Evolutionary conservation across 2,113 vertebrate genomes (phyloP).

Genomic region (Podocnemis expansa): DNA sequence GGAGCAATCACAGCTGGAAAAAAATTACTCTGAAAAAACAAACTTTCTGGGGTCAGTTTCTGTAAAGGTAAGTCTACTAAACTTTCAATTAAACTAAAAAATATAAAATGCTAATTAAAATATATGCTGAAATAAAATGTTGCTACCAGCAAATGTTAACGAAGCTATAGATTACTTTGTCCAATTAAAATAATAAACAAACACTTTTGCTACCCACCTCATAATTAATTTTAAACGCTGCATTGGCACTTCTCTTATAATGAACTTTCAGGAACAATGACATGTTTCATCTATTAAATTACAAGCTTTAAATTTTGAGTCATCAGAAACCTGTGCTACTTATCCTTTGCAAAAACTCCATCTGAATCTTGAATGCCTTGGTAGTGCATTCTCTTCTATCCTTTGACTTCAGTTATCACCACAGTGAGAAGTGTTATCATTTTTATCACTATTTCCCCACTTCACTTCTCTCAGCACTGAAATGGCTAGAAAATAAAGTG

Average conservation of each 20-base stretch:
- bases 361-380: constrained; percentile 18
- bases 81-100: constrained; percentile 8
- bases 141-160: constrained; percentile 32
- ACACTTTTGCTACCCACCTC: neutral
- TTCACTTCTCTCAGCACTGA: constrained; percentile 60
- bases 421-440: constrained; percentile 53
- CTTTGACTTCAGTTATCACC: constrained; percentile 7
- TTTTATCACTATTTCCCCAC: constrained; percentile 63
- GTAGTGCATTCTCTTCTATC: constrained; percentile 27
- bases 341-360: neutral
- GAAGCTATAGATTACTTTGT: neutral
- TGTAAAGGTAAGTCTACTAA: neutral
- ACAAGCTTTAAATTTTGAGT: constrained; percentile 18
- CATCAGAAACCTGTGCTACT: constrained; percentile 10
- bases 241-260: neutral
- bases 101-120: neutral
- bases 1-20: neutral
- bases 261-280: constrained; percentile 44
- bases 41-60: neutral
- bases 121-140: constrained; percentile 28
- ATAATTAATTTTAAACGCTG: constrained; percentile 6
- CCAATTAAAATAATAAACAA: constrained; percentile 34
- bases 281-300: neutral
- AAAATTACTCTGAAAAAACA: neutral
- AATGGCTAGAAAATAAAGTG: constrained; percentile 76